Percentiles rank a stretch among this genome's conserved stretches.
phyloP scores from a whole-genome alignment of 1,140 invertebrate genomes.

The Homarus americanus region DNA sequence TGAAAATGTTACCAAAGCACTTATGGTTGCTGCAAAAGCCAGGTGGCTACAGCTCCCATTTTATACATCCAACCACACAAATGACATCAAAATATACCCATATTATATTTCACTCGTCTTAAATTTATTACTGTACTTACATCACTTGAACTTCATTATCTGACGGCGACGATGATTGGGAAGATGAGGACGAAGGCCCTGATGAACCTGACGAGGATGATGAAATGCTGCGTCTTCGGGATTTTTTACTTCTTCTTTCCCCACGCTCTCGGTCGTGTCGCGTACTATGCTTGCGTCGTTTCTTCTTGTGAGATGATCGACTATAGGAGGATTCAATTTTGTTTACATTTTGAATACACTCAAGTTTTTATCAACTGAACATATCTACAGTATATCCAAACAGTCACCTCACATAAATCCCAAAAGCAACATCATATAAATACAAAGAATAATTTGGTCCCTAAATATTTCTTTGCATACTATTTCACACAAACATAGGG shows the following conservation, averaged over 20 bases:
- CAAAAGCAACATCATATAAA: no score
- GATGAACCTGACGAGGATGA: conserved; percentile 47
- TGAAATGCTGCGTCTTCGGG: conserved; percentile 51
- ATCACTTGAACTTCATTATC: conserved; percentile 65
- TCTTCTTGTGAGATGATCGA: conserved; percentile 66
- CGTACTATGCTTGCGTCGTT: conserved; percentile 55
- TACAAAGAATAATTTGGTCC: no score
- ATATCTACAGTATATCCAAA: neutral
- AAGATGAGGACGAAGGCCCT: conserved; percentile 33
- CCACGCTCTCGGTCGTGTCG: conserved; percentile 50
- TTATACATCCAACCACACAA: no score
- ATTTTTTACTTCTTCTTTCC: conserved; percentile 57
- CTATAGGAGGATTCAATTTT: neutral
- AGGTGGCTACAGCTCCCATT: no score
- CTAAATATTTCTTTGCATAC: no score
- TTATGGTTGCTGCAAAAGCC: no score
- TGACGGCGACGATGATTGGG: conserved; percentile 44
- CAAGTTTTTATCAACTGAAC: no score
- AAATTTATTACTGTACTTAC: conserved; percentile 50
- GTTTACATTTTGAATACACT: neutral
- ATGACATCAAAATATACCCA: no score
- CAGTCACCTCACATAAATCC: no score
- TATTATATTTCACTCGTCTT: no score
- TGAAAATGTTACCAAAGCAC: no score
- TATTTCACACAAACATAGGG: no score